Evolutionary conservation across 2,797 vertebrate genomes (phyloP).

Genomic region (Eidolon dupreanum): DNA sequence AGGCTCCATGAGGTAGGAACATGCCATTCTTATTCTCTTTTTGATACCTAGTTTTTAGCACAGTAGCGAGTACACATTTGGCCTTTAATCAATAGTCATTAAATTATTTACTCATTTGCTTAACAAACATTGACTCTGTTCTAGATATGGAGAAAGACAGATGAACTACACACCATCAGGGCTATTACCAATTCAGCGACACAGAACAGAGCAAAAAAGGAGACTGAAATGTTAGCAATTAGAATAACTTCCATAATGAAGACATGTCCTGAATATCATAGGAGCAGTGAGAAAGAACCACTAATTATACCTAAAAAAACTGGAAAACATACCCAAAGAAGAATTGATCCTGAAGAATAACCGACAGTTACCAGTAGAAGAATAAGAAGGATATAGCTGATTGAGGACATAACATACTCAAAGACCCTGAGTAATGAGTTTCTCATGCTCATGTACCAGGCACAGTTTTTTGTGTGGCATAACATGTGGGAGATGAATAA

Average conservation of each 20-base stretch:
- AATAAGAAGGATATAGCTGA: background rate
- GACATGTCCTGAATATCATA: background rate
- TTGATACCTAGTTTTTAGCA: background rate
- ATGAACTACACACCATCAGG: background rate
- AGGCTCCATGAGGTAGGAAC: background rate
- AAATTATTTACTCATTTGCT: background rate
- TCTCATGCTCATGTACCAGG: background rate
- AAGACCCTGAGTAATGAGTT: background rate
- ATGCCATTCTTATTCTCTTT: background rate
- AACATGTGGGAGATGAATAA: background rate
- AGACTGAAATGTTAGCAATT: background rate
- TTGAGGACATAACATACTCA: background rate
- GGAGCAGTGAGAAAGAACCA: background rate
- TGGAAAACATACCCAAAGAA: background rate
- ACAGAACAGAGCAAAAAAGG: background rate
- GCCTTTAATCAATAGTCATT: background rate
- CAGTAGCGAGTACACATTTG: background rate
- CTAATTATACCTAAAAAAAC: background rate
- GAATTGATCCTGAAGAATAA: background rate
- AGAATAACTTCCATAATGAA: background rate
- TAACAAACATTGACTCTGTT: background rate
- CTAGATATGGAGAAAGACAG: background rate
- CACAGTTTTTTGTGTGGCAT: background rate
- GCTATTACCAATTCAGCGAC: background rate
- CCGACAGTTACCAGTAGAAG: background rate